Percentiles rank a stretch among this genome's conserved stretches.
Evolutionary conservation across 2,888 invertebrate genomes (phyloP).

Genomic region (Diarsia brunnea): DNA sequence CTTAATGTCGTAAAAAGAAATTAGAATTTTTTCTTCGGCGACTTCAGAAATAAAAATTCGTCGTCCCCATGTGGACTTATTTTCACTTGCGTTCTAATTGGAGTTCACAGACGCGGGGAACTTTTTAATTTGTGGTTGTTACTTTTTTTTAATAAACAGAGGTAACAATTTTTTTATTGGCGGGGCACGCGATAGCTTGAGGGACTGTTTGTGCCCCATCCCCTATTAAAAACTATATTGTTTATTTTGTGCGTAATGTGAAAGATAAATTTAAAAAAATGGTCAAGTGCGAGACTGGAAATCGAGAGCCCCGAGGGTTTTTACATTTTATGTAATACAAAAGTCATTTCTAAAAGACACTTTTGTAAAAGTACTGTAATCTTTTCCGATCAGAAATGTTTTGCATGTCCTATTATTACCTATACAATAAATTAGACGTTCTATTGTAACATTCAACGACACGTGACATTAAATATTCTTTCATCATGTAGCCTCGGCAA

Average conservation of each 20-base stretch:
- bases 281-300: neutral
- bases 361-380: neutral
- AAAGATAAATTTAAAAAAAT: slow-evolving; percentile 21
- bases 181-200: slow-evolving; percentile 41
- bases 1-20: slow-evolving; percentile 70
- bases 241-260: slow-evolving; percentile 44
- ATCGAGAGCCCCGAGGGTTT: neutral
- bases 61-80: slow-evolving; percentile 68
- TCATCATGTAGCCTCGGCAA: no score
- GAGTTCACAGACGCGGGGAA: slow-evolving; percentile 64
- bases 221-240: slow-evolving; percentile 50
- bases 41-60: slow-evolving; percentile 67
- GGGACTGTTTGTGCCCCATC: slow-evolving; percentile 40
- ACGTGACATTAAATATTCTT: slow-evolving; percentile 4
- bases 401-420: neutral
- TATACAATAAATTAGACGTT: neutral
- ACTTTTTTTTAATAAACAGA: slow-evolving; percentile 62
- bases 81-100: slow-evolving; percentile 67
- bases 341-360: neutral
- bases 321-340: neutral
- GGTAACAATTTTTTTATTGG: slow-evolving; percentile 63
- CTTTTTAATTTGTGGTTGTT: slow-evolving; percentile 68
- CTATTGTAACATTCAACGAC: neutral
- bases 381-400: neutral
- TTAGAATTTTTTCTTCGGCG: slow-evolving; percentile 64